phyloP scores from a whole-genome alignment of 2,797 vertebrate species.

The Emys orbicularis region DNA sequence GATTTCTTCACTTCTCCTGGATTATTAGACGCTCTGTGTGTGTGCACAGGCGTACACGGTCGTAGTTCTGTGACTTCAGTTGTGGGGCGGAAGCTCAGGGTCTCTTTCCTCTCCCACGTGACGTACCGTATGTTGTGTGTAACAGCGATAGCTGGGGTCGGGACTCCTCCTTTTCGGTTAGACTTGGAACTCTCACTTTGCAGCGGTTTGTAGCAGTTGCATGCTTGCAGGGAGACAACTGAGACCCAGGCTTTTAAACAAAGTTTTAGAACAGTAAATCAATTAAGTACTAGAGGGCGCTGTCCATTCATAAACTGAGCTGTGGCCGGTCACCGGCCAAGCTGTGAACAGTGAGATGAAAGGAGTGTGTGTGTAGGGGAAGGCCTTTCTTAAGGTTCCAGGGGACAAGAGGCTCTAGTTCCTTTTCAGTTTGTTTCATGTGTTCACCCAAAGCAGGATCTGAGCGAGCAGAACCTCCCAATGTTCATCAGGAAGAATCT shows the following conservation, averaged over 20 bases:
- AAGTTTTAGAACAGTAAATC: not conserved
- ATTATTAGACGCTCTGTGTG: fast-evolving
- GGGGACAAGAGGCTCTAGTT: not conserved
- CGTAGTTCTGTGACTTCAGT: not conserved
- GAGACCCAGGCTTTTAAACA: not conserved
- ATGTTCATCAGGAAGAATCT: not conserved
- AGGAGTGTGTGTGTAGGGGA: not conserved
- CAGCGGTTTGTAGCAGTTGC: not conserved
- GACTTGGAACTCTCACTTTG: not conserved
- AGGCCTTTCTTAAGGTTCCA: not conserved
- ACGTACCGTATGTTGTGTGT: not conserved
- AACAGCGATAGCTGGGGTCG: not conserved
- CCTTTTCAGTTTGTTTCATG: not conserved
- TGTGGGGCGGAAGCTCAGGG: not conserved
- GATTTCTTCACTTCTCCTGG: not conserved
- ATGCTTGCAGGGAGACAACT: not conserved
- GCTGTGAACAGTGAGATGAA: not conserved
- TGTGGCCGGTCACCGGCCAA: not conserved
- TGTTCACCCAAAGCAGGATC: not conserved
- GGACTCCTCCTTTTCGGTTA: not conserved
- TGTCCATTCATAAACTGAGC: not conserved
- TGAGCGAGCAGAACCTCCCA: not conserved
- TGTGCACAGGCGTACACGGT: fast-evolving
- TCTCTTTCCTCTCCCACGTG: not conserved
- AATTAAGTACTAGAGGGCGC: slow-evolving; percentile 60